These are phyloP conservation scores for Harpagus bidentatus DNA, from an alignment of 2,113 vertebrate genomes.

Conservation along the genomic window DNA sequence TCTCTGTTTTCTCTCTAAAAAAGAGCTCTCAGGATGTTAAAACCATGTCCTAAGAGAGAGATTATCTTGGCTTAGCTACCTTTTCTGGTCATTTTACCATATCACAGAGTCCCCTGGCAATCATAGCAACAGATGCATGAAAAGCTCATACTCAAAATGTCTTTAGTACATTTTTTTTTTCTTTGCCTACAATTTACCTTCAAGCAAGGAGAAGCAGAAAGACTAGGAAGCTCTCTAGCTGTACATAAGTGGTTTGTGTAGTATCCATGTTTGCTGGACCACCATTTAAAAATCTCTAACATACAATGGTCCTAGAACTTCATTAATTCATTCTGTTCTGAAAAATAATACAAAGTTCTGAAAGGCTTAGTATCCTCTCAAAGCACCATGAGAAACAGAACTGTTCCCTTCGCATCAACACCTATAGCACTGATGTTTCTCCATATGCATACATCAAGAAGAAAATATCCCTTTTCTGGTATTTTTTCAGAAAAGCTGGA, in stretches of 20 bases:
- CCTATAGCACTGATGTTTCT: not conserved
- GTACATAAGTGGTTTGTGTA: not conserved
- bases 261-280: not conserved
- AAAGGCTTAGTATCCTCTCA: not conserved
- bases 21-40: not conserved
- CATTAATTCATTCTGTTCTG: not conserved
- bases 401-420: not conserved
- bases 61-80: not conserved
- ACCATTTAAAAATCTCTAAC: not conserved
- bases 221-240: not conserved
- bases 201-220: not conserved
- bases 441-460: not conserved
- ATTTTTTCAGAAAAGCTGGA: not conserved
- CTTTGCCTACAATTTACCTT: not conserved
- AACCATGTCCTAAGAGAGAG: not conserved
- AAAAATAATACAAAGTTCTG: not conserved
- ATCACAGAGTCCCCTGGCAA: not conserved
- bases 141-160: not conserved
- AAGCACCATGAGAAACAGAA: not conserved
- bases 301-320: not conserved
- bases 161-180: not conserved
- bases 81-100: conserved; percentile 26
- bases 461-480: not conserved
- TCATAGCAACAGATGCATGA: not conserved
- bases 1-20: too few species aligned